Base-by-base conservation (phyloP, 1,140 invertebrate genomes). In the Pseudobourletiella spinata region DNA sequence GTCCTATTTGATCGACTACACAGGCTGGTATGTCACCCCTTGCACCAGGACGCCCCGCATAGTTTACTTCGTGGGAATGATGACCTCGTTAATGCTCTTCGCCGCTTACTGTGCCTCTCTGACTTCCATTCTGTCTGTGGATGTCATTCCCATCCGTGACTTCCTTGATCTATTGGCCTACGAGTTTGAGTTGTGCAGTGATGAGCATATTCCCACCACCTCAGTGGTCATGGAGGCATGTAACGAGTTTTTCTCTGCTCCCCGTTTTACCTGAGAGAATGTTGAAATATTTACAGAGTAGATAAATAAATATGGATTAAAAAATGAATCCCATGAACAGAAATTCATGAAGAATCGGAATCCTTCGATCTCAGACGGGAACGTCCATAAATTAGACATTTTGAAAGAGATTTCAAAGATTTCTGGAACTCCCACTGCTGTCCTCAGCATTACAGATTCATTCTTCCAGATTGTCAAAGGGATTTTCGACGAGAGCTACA, bases 21-120 rank as follows among this genome's bases (percentile, higher is more conserved):
- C 14, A 61, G 60, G 60, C 16, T 61, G 60, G 60, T 46, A 61
- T 56, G 18, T n/a, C 3, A 30, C 3, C 8, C 60, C 60, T 3
- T 20, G 26, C 6, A 44, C 60, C 6, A 22, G 25, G 16, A 46
- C 60, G n/a, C n/a, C 42, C 24, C 50, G 26, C 14, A 48, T 61
- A 20, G 20, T 46, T 30, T 28, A 39, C 14, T 30, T 61, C 16
- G 28, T 54, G 20, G 39, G 43, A 26, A 6, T 61, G 1, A 8
- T 61, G 16, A 48, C 35, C n/a, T 35, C 35, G 16, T 39, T 56
- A 3, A 1, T 61, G 2, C 28, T 28, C 1, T 61, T 30, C 42
- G 42, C 48, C 0, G 51, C 51, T 30, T 61, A 44, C 25, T 61
- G 51, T 11, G 60, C 60, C 14, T 39, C 29, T 16, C 24, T 61